A percentile compares a stretch with the other conserved stretches of the same genome.
Evolutionary conservation across 1,140 invertebrate species (phyloP).

Genomic region (Camponotus floridanus): DNA sequence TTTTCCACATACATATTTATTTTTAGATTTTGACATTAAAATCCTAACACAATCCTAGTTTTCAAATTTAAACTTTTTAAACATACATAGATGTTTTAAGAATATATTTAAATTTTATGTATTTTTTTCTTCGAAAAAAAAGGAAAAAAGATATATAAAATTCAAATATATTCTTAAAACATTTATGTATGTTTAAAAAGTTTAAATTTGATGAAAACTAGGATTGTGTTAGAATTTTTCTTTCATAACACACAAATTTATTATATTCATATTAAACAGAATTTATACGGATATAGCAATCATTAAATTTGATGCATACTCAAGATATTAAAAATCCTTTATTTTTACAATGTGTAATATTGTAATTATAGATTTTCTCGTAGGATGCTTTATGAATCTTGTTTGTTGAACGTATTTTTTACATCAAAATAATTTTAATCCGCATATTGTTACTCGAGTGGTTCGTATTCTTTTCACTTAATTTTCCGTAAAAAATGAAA

Average conservation of each 20-base stretch:
- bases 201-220: no score
- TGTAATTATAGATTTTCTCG: constrained; percentile 25
- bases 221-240: background rate
- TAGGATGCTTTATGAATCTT: constrained; percentile 9
- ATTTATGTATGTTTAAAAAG: background rate
- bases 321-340: background rate
- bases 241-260: background rate
- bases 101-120: constrained; percentile 14
- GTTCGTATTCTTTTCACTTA: background rate
- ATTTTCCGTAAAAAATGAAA: background rate
- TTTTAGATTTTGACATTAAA: background rate
- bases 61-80: background rate
- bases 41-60: no score
- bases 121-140: background rate
- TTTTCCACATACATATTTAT: background rate
- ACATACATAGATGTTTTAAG: background rate
- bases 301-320: background rate
- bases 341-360: background rate
- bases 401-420: background rate
- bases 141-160: background rate
- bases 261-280: background rate
- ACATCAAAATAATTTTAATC: background rate
- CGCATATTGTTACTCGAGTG: background rate
- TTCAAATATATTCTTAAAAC: constrained; percentile 9
- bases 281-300: background rate